These are phyloP conservation scores for Dipodomys spectabilis DNA, from an alignment of 2,113 vertebrate genomes.

Conservation along the genomic window DNA sequence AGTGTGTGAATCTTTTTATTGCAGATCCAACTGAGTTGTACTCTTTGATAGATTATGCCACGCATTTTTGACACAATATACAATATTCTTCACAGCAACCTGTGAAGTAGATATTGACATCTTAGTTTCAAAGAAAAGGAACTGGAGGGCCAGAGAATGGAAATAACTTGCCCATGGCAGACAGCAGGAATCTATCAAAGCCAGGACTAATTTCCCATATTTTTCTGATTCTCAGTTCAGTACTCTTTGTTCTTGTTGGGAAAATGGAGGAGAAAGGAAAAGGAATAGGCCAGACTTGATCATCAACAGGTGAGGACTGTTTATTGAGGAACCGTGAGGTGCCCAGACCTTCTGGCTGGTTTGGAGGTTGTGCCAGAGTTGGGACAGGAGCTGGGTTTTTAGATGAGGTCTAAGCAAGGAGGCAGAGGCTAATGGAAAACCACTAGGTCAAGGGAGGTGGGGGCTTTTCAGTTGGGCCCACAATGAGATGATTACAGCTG, in stretches of 20 bases:
- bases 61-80: background rate
- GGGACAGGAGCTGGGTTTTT: no score
- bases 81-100: background rate
- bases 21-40: background rate
- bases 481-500: no score
- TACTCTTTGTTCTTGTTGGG: background rate
- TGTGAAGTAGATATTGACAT: background rate
- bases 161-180: background rate
- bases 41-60: background rate
- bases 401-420: no score
- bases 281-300: no score
- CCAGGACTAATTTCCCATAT: background rate
- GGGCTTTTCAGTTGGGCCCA: no score
- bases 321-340: no score
- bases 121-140: conserved; percentile 37
- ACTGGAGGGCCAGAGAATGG: background rate
- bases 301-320: no score
- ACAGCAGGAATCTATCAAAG: conserved; percentile 40
- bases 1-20: background rate
- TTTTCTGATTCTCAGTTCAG: background rate
- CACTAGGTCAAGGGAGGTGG: no score
- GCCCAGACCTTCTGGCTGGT: no score
- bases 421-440: no score
- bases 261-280: no score
- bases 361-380: no score